Evolutionary conservation across 2,113 vertebrate genomes (phyloP).

Genomic region (Phalacrocorax aristotelis): DNA sequence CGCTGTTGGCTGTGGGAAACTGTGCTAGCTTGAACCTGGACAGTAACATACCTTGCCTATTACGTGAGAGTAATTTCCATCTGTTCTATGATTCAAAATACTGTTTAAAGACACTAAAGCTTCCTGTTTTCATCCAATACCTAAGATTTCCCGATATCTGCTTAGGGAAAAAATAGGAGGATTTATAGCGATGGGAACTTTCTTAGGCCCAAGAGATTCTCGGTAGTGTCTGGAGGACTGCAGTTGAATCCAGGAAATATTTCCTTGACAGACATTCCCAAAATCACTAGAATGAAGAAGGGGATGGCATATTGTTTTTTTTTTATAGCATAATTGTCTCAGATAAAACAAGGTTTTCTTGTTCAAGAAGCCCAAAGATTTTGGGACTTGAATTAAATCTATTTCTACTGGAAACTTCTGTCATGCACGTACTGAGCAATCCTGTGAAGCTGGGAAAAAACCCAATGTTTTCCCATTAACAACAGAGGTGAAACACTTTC

Average conservation of each 20-base stretch:
- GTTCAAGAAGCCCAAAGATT: background rate
- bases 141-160: background rate
- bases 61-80: background rate
- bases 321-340: background rate
- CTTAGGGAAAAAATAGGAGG: background rate
- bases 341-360: background rate
- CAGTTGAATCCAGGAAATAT: background rate
- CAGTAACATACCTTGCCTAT: background rate
- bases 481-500: background rate
- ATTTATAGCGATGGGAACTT: background rate
- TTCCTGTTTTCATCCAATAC: background rate
- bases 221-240: background rate
- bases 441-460: background rate
- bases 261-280: background rate
- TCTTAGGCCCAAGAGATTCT: background rate
- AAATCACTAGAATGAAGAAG: background rate
- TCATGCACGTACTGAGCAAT: background rate
- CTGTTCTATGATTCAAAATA: background rate
- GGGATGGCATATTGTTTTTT: background rate
- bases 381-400: background rate
- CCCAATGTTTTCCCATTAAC: background rate
- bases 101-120: background rate
- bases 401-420: background rate
- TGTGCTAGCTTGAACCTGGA: background rate
- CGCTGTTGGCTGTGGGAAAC: background rate